These are phyloP conservation scores for Corythoichthys intestinalis DNA, from an alignment of 2,113 vertebrate species.

Conservation along the genomic window DNA sequence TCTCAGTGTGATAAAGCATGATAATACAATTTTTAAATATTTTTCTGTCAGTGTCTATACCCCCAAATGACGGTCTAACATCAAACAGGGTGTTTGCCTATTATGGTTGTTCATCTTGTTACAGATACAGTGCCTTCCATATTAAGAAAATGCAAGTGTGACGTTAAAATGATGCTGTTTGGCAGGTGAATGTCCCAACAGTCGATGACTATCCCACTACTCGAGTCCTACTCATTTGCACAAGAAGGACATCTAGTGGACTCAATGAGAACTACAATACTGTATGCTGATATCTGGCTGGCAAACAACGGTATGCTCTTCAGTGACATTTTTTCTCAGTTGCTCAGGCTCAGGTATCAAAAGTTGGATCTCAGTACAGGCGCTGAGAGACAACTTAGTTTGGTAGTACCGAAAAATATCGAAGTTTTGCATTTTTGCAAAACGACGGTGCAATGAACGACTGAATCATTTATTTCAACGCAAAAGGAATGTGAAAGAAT, in stretches of 20 bases:
- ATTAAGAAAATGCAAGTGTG: not conserved
- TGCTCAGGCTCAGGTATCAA: too few relatives aligned
- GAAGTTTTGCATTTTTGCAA: too few relatives aligned
- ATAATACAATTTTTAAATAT: not conserved
- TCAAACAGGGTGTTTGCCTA: not conserved
- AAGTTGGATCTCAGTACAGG: too few relatives aligned
- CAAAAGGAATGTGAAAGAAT: too few relatives aligned
- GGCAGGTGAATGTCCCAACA: not conserved
- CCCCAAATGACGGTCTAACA: not conserved
- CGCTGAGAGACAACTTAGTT: too few relatives aligned
- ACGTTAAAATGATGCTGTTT: not conserved
- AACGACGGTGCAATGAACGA: too few relatives aligned
- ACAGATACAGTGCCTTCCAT: not conserved
- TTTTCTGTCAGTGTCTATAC: not conserved
- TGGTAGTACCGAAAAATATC: too few relatives aligned
- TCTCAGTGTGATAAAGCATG: not conserved
- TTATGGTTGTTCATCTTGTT: not conserved
- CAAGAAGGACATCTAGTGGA: constrained; percentile 66
- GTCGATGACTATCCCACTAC: too few relatives aligned
- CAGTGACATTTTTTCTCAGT: not conserved
- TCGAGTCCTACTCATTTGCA: constrained; percentile 27
- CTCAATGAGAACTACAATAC: constrained; percentile 29
- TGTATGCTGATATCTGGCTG: not conserved
- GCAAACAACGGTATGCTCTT: not conserved
- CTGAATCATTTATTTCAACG: too few relatives aligned